Conservation (phyloP, 2,888 invertebrate species). For the Xestia xanthographa region DNA sequence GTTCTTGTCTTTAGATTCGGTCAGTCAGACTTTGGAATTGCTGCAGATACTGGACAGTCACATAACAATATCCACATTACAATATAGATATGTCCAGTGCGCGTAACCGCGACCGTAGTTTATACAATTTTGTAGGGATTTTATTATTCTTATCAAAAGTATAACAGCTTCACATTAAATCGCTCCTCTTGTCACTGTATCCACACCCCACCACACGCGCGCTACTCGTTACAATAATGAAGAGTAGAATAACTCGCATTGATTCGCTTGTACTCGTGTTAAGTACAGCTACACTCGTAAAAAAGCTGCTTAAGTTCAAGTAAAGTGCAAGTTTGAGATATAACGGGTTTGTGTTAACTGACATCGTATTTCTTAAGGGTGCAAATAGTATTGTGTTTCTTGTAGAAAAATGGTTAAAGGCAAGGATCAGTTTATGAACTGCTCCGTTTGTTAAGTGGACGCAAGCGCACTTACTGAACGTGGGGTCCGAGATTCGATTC, state of each 20-base stretch:
- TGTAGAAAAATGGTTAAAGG: not conserved
- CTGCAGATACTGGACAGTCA: not conserved
- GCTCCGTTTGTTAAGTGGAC: not conserved
- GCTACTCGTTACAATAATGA: conserved; percentile 43
- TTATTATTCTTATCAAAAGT: not conserved
- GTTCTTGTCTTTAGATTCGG: not conserved
- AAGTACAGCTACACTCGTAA: conserved; percentile 20
- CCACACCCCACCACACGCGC: not conserved
- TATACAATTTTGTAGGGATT: not conserved
- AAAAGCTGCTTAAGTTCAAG: conserved; percentile 6
- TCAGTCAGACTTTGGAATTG: not conserved
- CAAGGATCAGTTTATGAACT: not conserved
- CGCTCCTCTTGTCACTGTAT: conserved; percentile 1
- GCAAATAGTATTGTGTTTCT: too few relatives aligned
- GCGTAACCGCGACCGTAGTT: not conserved
- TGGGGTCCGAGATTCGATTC: not conserved
- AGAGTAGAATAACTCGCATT: conserved; percentile 37
- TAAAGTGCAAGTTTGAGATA: not conserved
- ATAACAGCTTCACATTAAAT: not conserved
- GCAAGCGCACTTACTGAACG: not conserved
- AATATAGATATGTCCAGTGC: not conserved
- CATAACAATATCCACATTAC: not conserved
- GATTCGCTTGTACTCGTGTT: conserved; percentile 30
- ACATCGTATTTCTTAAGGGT: not conserved
- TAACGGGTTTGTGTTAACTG: not conserved